Conservation (phyloP, 2,113 vertebrate species). For the Micronycteris hirsuta region DNA sequence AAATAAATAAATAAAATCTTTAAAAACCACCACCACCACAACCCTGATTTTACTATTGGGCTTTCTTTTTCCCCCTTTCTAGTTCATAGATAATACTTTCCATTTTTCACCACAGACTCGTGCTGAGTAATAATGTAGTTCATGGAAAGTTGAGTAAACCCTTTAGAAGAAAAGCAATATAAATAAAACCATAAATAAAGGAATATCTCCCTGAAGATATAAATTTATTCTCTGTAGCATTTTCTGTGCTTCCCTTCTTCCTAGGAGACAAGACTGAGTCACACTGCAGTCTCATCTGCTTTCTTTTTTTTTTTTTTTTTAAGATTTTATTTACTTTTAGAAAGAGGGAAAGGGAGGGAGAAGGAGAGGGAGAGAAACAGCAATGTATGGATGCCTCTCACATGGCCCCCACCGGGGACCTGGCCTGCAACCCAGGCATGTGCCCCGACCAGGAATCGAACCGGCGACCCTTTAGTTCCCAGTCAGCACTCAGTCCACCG, state of each 20-base stretch:
- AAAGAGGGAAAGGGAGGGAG: too few relatives aligned
- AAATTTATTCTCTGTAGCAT: neutral
- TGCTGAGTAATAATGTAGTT: neutral
- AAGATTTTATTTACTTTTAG: too few relatives aligned
- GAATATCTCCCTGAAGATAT: neutral
- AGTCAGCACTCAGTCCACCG: too few relatives aligned
- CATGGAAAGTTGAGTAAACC: neutral
- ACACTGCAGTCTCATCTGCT: neutral
- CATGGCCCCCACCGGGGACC: too few relatives aligned
- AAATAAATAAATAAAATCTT: too few relatives aligned
- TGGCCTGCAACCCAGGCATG: too few relatives aligned
- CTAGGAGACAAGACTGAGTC: neutral
- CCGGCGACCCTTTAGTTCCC: too few relatives aligned
- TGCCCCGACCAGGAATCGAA: too few relatives aligned
- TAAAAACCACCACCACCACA: too few relatives aligned
- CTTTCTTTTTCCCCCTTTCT: neutral
- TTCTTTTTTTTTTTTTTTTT: too few relatives aligned
- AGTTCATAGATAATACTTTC: neutral
- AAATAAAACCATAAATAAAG: neutral
- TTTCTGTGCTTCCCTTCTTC: neutral
- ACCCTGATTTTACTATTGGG: neutral
- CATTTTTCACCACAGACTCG: neutral
- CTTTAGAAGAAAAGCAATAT: neutral
- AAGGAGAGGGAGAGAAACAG: too few relatives aligned
- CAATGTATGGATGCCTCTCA: too few relatives aligned